Evolutionary conservation across 2,888 invertebrate genomes (phyloP), one percentile per base, ranked within the genome.

Genomic region (Oeneis ivallda): DNA sequence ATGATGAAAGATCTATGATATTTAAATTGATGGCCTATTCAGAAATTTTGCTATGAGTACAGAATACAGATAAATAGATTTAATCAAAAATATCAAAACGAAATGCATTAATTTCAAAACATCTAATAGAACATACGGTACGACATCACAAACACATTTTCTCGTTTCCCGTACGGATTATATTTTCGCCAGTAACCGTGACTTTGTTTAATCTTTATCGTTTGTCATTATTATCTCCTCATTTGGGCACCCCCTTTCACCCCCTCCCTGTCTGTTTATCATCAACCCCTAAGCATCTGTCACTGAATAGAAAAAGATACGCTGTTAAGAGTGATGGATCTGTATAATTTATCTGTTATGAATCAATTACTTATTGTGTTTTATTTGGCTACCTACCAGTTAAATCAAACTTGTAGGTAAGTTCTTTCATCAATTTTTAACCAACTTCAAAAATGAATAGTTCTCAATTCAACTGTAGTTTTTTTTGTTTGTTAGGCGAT

Each of bases 191-290:
- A 43, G 63, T 66, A 62, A 67, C 70, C 73, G 72, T 76, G 75
- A 67, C 75, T 70, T 19, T 67, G 67, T 72, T 68, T 67, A 73
- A 76, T 78, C 69, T 64, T 56, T 74, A 72, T 76, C 77, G 78
- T 80, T 76, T 75, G 76, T 82, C 81, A 80, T 78, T 76, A 78
- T 82, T 81, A 82, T 76, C 74, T 72, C 71, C 71, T 73, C 76
- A 77, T 82, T 81, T 79, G 60, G 19, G 49, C 47, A 13, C 4
- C 37, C 17, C 49, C 32, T 43, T 5, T 1, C 4, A 19, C 56
- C 13, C 43, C 57, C 26, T 8, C 45, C n/a, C 32, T 39, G 8
- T 47, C 49, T 56, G 59, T 60, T 60, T 65, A 56, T 49, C 56
- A 65, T 60, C 65, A 43, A 26, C 41, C 50, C 41, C 43, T 37